phyloP scores from a whole-genome alignment of 2,888 invertebrate genomes.

The Cheilosia scutellata region DNA sequence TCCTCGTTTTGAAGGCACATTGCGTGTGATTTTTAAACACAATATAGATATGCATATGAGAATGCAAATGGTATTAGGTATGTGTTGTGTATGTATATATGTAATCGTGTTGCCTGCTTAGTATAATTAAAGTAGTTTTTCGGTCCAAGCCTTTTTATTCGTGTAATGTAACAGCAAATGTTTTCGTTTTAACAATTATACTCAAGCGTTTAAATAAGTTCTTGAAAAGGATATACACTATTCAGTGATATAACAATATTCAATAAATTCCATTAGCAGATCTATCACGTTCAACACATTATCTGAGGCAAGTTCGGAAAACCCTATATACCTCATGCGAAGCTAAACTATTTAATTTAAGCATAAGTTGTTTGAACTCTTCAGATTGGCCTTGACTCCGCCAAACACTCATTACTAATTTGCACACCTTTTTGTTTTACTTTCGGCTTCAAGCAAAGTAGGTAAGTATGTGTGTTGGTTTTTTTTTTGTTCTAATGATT shows the following conservation, averaged over 20 bases:
- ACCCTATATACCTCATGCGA: slow-evolving; percentile 30
- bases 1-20: background rate
- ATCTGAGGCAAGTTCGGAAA: background rate
- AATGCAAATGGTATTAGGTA: background rate
- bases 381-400: slow-evolving; percentile 42
- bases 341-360: slow-evolving; percentile 35
- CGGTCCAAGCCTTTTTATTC: background rate
- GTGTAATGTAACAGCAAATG: slow-evolving; percentile 5
- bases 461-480: background rate
- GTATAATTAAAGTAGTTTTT: background rate
- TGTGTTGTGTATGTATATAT: too few species aligned
- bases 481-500: slow-evolving; percentile 24
- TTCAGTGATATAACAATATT: slow-evolving; percentile 15
- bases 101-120: too few species aligned
- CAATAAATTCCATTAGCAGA: slow-evolving; percentile 51
- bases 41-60: background rate
- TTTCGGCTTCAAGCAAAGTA: background rate
- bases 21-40: background rate
- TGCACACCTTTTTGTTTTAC: slow-evolving; percentile 40
- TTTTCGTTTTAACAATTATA: slow-evolving; percentile 39
- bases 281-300: slow-evolving; percentile 9
- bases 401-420: slow-evolving; percentile 44
- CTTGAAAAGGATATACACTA: slow-evolving; percentile 25
- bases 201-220: slow-evolving; percentile 44
- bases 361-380: slow-evolving; percentile 44